These are phyloP conservation scores for Boloria selene DNA, from an alignment of 2,888 invertebrate genomes.

Conservation along the genomic window DNA sequence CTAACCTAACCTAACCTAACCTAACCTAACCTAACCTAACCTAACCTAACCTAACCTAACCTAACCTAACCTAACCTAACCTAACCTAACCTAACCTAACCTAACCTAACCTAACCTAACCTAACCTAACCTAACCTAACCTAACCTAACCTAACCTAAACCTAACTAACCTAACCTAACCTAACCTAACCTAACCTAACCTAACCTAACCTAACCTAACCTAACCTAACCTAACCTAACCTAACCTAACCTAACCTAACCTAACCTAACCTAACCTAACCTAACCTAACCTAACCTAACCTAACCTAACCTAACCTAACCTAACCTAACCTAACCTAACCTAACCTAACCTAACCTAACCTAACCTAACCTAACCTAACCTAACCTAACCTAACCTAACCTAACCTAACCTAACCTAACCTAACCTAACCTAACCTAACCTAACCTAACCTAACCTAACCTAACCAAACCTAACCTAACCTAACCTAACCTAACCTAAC, in stretches of 20 bases:
- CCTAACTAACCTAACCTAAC: slow-evolving; percentile 41
- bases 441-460: slow-evolving; percentile 34
- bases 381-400: slow-evolving; percentile 38
- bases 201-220: slow-evolving; percentile 41
- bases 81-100: not conserved
- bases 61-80: not conserved
- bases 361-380: not conserved
- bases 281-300: slow-evolving; percentile 18
- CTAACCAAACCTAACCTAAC: slow-evolving; percentile 40
- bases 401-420: slow-evolving; percentile 32
- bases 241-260: slow-evolving; percentile 40
- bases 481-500: slow-evolving; percentile 19
- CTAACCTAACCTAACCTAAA: slow-evolving; percentile 16
- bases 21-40: slow-evolving; percentile 37
- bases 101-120: slow-evolving; percentile 2
- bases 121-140: slow-evolving; percentile 2
- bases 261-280: slow-evolving; percentile 1
- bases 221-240: slow-evolving; percentile 36
- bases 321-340: slow-evolving; percentile 3
- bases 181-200: slow-evolving; percentile 45
- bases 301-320: not conserved
- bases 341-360: slow-evolving; percentile 1
- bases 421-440: slow-evolving; percentile 35
- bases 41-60: slow-evolving; percentile 7
- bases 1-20: slow-evolving; percentile 38